Evolutionary conservation across 1,140 invertebrate species (phyloP).

Genomic region (Battus philenor): DNA sequence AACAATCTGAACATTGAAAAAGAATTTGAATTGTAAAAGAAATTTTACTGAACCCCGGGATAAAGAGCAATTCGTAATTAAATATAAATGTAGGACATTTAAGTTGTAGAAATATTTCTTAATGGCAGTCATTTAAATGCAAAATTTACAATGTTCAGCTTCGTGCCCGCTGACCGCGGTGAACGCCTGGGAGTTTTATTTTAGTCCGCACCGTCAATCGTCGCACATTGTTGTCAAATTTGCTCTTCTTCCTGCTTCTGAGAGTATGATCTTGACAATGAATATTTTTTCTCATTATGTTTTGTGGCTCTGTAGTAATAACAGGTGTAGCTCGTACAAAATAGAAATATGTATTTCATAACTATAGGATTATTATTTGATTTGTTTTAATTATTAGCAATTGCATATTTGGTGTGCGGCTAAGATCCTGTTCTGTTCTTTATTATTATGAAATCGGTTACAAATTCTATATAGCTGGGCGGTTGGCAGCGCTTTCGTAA

Average conservation of each 20-base stretch:
- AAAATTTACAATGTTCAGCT: constrained; percentile 10
- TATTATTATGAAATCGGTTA: constrained; percentile 39
- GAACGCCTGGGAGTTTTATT: constrained; percentile 62
- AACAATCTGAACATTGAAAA: too few relatives aligned
- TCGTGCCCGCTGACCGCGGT: constrained; percentile 15
- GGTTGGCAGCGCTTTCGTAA: constrained; percentile 35
- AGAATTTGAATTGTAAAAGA: too few relatives aligned
- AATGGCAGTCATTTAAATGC: too few relatives aligned
- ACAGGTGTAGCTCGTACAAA: constrained; percentile 3
- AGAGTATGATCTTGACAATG: constrained; percentile 56
- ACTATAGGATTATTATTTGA: constrained; percentile 19
- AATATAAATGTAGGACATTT: too few relatives aligned
- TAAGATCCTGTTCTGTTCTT: constrained; percentile 58
- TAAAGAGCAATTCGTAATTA: too few relatives aligned
- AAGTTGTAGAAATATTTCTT: too few relatives aligned
- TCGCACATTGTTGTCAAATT: constrained; percentile 44
- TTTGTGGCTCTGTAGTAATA: constrained; percentile 7
- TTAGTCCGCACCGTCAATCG: constrained; percentile 45
- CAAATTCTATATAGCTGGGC: constrained; percentile 44
- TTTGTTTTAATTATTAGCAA: constrained; percentile 34
- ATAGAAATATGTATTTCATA: constrained; percentile 3
- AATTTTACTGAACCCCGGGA: too few relatives aligned
- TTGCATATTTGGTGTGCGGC: constrained; percentile 45
- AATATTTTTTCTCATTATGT: constrained; percentile 33
- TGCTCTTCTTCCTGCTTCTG: constrained; percentile 55